Evolutionary conservation across 2,888 invertebrate species (phyloP), one percentile per base, ranked within the genome.

Genomic region (Digitonthophagus gazella): DNA sequence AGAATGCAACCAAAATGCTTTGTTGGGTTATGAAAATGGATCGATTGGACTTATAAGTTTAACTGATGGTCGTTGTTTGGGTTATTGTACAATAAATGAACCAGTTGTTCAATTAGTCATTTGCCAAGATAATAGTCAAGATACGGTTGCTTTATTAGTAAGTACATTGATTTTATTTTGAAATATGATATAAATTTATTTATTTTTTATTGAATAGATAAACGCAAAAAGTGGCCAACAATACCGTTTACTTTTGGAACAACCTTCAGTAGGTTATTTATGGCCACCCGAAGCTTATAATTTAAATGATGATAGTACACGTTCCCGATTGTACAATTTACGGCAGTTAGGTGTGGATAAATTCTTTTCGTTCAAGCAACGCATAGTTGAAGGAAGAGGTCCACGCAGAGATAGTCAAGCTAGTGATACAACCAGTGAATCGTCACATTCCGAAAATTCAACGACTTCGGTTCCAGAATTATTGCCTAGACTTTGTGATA

Each of bases 181-280:
- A 15, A 76, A 82, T 82, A 28, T 15, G 54, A 58, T 61, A 61
- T 67, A 55, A 15, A 28, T 18, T 44, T 20, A 66, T 69, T 72
- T 19, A 61, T 64, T 69, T 69, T 58, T 71, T 18, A 64, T 72
- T 66, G 72, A 65, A 16, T 71, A 83, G 82, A 81, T 83, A 65
- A 81, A 80, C 74, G 78, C 80, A 28, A 74, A 75, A 65, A 87
- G 89, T 73, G 89, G 89, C 54, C 89, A 91, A 72, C 95, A 96
- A 79, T 95, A 93, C 90, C 90, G 93, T 74, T 83, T 96, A 69
- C 83, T 95, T 22, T 83, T 96, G 67, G 95, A 96, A 80, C 91
- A 93, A 78, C 88, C 90, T 74, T 88, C 90, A 1, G 88, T 86
- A 73, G 89, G 89, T 66, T 93, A 92, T 79, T 88, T 89, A 65